Evolutionary conservation across 2,113 vertebrate species (phyloP).

Genomic region (Rostratula benghalensis): DNA sequence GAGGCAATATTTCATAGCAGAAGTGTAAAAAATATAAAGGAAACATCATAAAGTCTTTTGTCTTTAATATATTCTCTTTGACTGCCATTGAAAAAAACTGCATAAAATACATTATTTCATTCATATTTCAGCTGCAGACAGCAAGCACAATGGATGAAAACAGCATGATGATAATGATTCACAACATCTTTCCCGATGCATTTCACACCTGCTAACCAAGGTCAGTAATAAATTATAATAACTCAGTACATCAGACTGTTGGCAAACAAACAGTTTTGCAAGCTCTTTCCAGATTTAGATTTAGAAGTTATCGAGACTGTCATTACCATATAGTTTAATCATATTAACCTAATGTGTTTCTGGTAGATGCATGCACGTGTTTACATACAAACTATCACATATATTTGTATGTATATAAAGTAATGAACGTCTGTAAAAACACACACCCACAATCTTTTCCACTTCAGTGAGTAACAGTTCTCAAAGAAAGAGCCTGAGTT

Average conservation of each 20-base stretch:
- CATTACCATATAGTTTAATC: neutral
- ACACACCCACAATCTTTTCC: neutral
- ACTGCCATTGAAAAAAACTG: neutral
- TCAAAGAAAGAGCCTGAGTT: neutral
- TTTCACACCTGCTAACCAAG: conserved; percentile 22
- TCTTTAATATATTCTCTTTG: neutral
- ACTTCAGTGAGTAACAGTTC: neutral
- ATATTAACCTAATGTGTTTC: neutral
- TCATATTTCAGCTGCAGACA: conserved; percentile 8
- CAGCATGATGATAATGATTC: neutral
- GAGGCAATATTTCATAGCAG: neutral
- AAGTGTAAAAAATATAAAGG: neutral
- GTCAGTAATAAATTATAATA: neutral
- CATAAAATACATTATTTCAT: neutral
- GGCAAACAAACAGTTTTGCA: neutral
- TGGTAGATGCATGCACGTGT: neutral
- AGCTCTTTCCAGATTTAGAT: neutral
- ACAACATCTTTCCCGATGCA: neutral
- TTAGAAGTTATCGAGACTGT: neutral
- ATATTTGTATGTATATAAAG: neutral
- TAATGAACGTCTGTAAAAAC: neutral
- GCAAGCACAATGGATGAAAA: conserved; percentile 3
- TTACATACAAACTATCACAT: neutral
- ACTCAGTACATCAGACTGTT: neutral
- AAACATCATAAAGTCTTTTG: neutral